phyloP scores from a whole-genome alignment of 1,140 invertebrate species.

The Drosophila pseudoananassae region DNA sequence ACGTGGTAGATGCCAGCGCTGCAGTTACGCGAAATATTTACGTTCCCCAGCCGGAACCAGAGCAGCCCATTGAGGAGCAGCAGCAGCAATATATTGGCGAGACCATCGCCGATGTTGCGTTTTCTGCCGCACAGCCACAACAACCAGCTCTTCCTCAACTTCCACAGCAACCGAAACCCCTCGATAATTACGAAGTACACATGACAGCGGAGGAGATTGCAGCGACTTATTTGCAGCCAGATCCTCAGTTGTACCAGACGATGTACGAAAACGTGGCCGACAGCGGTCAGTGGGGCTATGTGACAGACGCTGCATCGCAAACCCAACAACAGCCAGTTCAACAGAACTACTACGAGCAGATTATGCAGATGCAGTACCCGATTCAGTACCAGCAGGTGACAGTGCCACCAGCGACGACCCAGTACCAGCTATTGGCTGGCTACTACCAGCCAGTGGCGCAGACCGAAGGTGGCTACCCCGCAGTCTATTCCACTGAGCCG shows the following conservation, averaged over 20 bases:
- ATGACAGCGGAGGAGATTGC: conserved; percentile 80
- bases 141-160: conserved; percentile 8
- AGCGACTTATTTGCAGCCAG: conserved; percentile 76
- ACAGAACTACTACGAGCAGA: conserved; percentile 77
- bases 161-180: conserved; percentile 24
- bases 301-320: conserved; percentile 9
- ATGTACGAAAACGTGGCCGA: conserved; percentile 81
- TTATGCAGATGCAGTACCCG: conserved; percentile 80
- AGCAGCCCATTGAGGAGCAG: conserved; percentile 20
- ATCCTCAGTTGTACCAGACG: conserved; percentile 75
- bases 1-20: conserved; percentile 66
- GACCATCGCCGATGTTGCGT: conserved; percentile 25
- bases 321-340: conserved; percentile 35
- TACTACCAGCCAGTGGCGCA: conserved; percentile 68
- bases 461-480: conserved; percentile 42
- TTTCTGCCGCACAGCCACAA: conserved; percentile 39
- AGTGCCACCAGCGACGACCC: conserved; percentile 51
- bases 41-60: conserved; percentile 30
- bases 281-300: conserved; percentile 78
- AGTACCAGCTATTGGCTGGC: conserved; percentile 69
- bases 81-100: conserved; percentile 50
- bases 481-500: conserved; percentile 61
- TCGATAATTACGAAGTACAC: conserved; percentile 54
- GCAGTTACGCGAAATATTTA: conserved; percentile 25
- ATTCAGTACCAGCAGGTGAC: conserved; percentile 74